Evolutionary conservation across 1,140 invertebrate genomes (phyloP), one percentile per base, ranked within the genome.

Genomic region (Drosophila jambulina): DNA sequence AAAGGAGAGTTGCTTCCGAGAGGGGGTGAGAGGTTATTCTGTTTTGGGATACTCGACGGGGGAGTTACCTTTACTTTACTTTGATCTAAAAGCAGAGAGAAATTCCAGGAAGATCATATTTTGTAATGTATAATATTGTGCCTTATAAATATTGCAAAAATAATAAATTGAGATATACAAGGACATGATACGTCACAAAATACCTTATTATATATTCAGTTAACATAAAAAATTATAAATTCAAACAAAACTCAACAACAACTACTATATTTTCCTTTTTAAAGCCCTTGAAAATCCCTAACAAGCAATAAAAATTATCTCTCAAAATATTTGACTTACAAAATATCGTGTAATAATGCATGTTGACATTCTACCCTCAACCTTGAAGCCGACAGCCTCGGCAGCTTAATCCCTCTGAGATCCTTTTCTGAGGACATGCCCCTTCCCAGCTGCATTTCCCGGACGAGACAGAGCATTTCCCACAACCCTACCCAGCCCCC

Each of bases 61-160:
- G 1, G 53, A 60, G 60, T 74, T 72, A 65, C 77, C 58, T 63
- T 23, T 57, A 54, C 58, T 63, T 23, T 57, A 54, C 3, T 12
- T n/a, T 51, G 1, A 8, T 9, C 12, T 15, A 3, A 21, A 21
- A 53, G 15, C 6, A 19, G 12, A 34, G 12, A 53, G 27, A 21
- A 15, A 34, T 53, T 48, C 4, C 15, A n/a, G 0, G 3, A 53
- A 29, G 7, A 9, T 4, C 2, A 32, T 8, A 6, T 4, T 27
- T 12, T 12, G 7, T 45, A 23, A 23, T 2, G n/a, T n/a, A n/a
- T n/a, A n/a, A n/a, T n/a, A n/a, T n/a, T n/a, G n/a, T n/a, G n/a
- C n/a, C n/a, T n/a, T 12, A 29, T 29, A 19, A 49, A 49, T 49
- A 49, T 42, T 42, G 2, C 13, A 7, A 15, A 15, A 23, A 12